Conservation (phyloP, 2,113 vertebrate genomes). For the Bolborhynchus lineola region DNA sequence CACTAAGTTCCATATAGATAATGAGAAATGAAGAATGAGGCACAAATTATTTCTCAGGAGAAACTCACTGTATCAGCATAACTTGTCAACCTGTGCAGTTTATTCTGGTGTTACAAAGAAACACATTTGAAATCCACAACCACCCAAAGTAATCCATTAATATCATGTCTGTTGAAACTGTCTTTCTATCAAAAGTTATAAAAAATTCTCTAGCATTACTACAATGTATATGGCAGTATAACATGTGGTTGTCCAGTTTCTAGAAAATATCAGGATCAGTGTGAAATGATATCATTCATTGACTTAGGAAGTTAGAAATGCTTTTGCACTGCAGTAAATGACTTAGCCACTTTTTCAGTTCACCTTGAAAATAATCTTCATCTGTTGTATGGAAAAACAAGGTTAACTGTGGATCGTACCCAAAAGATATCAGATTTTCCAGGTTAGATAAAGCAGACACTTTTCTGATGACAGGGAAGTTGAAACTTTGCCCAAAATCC, state of each 20-base stretch:
- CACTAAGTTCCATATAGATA: neutral
- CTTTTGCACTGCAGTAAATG: neutral
- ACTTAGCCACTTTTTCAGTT: neutral
- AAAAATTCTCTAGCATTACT: neutral
- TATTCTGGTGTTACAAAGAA: neutral
- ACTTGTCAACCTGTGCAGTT: neutral
- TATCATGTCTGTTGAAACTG: neutral
- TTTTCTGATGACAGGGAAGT: neutral
- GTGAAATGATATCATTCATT: neutral
- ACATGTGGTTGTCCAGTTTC: neutral
- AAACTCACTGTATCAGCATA: neutral
- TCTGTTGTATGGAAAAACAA: neutral
- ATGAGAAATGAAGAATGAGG: neutral
- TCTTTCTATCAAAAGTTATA: neutral
- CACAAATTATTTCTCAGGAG: neutral
- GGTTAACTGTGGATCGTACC: neutral
- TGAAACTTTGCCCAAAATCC: constrained; percentile 39
- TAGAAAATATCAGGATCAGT: neutral
- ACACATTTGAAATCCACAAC: neutral
- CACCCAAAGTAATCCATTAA: neutral
- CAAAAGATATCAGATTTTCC: constrained; percentile 35
- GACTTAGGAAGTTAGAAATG: neutral
- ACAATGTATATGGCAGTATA: neutral
- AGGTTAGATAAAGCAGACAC: constrained; percentile 30
- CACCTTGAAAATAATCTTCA: neutral